Evolutionary conservation across 1,140 invertebrate species (phyloP).

Genomic region (Hestina assimilis): DNA sequence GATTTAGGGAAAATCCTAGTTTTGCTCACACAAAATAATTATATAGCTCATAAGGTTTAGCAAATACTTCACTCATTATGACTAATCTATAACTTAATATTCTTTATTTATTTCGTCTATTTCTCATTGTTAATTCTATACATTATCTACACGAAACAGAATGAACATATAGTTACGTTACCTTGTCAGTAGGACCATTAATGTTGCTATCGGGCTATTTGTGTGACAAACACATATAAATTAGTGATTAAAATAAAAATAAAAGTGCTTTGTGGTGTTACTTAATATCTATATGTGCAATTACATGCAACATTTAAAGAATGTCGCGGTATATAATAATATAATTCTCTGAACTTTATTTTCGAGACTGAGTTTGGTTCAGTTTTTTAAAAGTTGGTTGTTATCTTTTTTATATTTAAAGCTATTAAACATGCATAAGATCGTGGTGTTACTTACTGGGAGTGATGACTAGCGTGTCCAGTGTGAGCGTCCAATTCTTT

Average conservation of each 20-base stretch:
- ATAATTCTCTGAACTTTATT: not conserved
- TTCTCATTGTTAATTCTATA: slow-evolving; percentile 3
- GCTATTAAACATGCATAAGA: slow-evolving; percentile 26
- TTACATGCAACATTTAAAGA: slow-evolving; percentile 21
- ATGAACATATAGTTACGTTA: slow-evolving; percentile 80
- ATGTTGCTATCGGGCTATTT: slow-evolving; percentile 90
- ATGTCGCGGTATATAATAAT: not conserved
- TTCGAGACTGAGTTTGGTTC: not conserved
- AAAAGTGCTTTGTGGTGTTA: slow-evolving; percentile 29
- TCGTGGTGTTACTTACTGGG: slow-evolving; percentile 58
- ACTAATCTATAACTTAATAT: slow-evolving; percentile 13
- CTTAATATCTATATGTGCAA: slow-evolving; percentile 26
- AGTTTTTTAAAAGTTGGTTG: slow-evolving; percentile 3
- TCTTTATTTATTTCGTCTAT: not conserved
- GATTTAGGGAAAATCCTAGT: not conserved
- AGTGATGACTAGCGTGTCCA: slow-evolving; percentile 68
- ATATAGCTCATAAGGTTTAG: slow-evolving; percentile 7
- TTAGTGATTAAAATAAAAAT: slow-evolving; percentile 66
- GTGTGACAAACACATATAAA: slow-evolving; percentile 71
- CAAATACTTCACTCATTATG: slow-evolving; percentile 10
- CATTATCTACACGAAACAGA: slow-evolving; percentile 41
- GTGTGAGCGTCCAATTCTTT: slow-evolving; percentile 85
- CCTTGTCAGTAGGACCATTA: slow-evolving; percentile 92
- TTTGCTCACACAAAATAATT: slow-evolving; percentile 15
- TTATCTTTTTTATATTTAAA: slow-evolving; percentile 3